Conservation (phyloP, 2,797 vertebrate species). For the Liasis olivaceus region DNA sequence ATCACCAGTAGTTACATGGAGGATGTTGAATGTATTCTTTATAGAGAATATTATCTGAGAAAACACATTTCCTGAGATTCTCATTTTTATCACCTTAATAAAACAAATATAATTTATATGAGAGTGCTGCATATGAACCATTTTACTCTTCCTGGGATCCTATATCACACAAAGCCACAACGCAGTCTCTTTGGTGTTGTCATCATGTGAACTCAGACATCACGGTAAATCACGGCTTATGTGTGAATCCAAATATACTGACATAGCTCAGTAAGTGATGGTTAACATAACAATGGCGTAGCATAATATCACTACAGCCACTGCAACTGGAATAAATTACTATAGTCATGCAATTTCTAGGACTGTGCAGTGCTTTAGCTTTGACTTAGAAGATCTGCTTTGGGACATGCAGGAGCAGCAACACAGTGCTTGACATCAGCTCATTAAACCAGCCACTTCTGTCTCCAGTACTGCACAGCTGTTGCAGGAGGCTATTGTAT, state of each 20-base stretch:
- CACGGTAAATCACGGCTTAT: not conserved
- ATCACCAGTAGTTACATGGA: not conserved
- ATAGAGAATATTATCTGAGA: not conserved
- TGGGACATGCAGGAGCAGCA: not conserved
- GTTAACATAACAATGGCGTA: not conserved
- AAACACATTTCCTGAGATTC: slow-evolving; percentile 11
- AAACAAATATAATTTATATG: slow-evolving; percentile 2
- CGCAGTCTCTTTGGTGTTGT: not conserved
- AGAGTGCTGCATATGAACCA: not conserved
- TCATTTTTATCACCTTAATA: slow-evolving; percentile 9
- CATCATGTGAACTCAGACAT: not conserved
- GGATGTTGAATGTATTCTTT: not conserved
- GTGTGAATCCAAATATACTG: not conserved
- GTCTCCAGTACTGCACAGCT: not conserved
- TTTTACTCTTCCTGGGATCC: not conserved
- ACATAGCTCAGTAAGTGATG: too few relatives aligned
- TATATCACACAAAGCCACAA: not conserved
- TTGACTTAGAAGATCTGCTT: not conserved
- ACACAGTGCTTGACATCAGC: not conserved
- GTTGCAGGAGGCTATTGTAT: not conserved
- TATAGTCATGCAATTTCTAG: not conserved
- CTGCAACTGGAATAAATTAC: not conserved
- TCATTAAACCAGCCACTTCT: not conserved
- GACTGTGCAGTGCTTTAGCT: not conserved
- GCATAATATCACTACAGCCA: not conserved